Conservation (phyloP, 2,888 invertebrate genomes). For the Tenthredo mesomela region DNA sequence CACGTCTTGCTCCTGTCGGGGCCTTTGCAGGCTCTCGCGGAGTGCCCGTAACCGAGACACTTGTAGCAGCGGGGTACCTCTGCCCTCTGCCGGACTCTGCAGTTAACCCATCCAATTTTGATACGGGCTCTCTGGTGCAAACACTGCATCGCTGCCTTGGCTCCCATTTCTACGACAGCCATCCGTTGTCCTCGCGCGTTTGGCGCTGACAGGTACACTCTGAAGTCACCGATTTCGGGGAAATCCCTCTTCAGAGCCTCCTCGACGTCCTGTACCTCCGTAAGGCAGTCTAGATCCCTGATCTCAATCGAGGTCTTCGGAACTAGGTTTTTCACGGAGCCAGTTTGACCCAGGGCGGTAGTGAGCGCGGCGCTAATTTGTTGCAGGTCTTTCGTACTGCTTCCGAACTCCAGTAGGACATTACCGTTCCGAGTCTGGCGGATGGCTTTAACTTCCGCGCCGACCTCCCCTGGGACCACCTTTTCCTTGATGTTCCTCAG, state of each 20-base stretch:
- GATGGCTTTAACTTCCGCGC: background rate
- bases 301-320: background rate
- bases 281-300: background rate
- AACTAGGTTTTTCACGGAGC: background rate
- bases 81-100: conserved; percentile 53
- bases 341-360: background rate
- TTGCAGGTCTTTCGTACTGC: background rate
- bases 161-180: background rate
- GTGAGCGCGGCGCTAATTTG: background rate
- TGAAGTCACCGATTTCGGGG: background rate
- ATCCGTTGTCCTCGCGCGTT: background rate
- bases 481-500: background rate
- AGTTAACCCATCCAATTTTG: conserved; percentile 55
- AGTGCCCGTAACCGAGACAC: conserved; percentile 52
- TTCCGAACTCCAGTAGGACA: background rate
- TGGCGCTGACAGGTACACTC: background rate
- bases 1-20: conserved; percentile 58
- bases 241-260: background rate
- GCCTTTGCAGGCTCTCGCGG: conserved; percentile 46
- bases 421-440: background rate
- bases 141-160: background rate
- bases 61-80: conserved; percentile 48
- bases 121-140: conserved; percentile 23
- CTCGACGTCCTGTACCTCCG: background rate
- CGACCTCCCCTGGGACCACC: background rate